Evolutionary conservation across 1,140 invertebrate genomes (phyloP), one percentile per base, ranked within the genome.

Genomic region (Drosophila gunungcola): DNA sequence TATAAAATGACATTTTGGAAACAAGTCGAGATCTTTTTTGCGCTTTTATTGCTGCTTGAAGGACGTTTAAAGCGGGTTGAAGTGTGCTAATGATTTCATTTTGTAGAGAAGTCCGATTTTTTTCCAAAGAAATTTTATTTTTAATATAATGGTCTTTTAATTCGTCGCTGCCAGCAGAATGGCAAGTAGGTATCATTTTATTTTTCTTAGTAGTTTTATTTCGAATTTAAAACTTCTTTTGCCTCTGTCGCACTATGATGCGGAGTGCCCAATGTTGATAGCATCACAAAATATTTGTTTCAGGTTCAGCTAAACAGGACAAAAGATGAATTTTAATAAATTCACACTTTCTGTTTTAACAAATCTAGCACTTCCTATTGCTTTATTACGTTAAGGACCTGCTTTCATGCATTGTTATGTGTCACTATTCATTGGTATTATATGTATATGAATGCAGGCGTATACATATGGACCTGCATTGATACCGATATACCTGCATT

Each of bases 51-150:
- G 38, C 27, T 16, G 13, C 13, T 13, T 32, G 9, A 21, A 39
- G 3, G 27, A 60, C 25, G 11, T 58, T 21, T n/a, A 55, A 51
- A 16, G 25, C 34, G 27, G 25, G 58, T 13, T 48, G 43, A 12
- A 46, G 12, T 9, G 38, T 38, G 10, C 36, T 34, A 27, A 41
- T 16, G 16, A 12, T 42, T 43, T 58, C 9, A 38, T 27, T 62
- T 78, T 55, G 16, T 54, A 43, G 21, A 60, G 45, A 84, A 84
- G 76, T 54, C 39, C 43, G 10, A 56, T 56, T 65, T 52, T n/a
- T 43, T 64, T 25, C 39, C 45, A 36, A 79, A 57, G 42, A 74
- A 34, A n/a, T 7, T 25, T 27, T 29, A 5, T 6, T 25, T 13
- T 38, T 32, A 48, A 42, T 43, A 46, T 41, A 61, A 36, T 70